Evolutionary conservation across 2,797 vertebrate species (phyloP).

Genomic region (Sebastes variabilis): DNA sequence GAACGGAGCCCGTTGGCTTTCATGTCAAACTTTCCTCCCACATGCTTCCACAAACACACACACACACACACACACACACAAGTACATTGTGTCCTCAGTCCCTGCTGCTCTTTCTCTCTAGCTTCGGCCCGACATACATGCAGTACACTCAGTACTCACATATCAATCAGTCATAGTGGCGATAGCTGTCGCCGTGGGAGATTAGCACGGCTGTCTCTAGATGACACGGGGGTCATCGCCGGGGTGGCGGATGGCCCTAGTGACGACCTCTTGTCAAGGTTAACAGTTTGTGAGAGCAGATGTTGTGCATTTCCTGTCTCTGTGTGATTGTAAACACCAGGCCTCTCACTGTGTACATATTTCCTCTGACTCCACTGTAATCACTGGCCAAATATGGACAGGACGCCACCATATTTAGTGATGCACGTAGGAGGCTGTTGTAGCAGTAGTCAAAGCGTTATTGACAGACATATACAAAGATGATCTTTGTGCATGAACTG

Average conservation of each 20-base stretch:
- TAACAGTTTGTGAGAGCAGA: conserved; percentile 52
- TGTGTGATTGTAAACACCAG: conserved; percentile 50
- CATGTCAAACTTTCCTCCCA: not conserved
- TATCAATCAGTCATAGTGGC: not conserved
- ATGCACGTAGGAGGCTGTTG: conserved; percentile 12
- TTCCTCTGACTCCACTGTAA: conserved; percentile 45
- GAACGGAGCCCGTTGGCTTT: conserved; percentile 12
- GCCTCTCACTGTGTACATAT: conserved; percentile 44
- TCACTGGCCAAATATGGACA: conserved; percentile 61
- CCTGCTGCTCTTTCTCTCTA: not conserved
- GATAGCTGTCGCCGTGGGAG: conserved; percentile 5
- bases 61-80: not conserved
- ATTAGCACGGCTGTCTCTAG: conserved; percentile 11
- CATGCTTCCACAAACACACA: not conserved
- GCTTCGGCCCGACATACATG: not conserved
- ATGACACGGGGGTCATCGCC: conserved; percentile 9
- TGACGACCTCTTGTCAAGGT: conserved; percentile 15
- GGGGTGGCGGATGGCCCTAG: conserved; percentile 6
- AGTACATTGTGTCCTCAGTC: conserved; percentile 1
- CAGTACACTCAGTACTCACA: not conserved
- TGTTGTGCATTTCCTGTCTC: conserved; percentile 71
- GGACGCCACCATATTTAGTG: not conserved
- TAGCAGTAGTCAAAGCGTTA: not conserved
- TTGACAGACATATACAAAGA: conserved; percentile 10
- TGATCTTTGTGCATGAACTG: not conserved